Evolutionary conservation across 2,888 invertebrate genomes (phyloP).

Genomic region (Caenorhabditis imperialis): DNA sequence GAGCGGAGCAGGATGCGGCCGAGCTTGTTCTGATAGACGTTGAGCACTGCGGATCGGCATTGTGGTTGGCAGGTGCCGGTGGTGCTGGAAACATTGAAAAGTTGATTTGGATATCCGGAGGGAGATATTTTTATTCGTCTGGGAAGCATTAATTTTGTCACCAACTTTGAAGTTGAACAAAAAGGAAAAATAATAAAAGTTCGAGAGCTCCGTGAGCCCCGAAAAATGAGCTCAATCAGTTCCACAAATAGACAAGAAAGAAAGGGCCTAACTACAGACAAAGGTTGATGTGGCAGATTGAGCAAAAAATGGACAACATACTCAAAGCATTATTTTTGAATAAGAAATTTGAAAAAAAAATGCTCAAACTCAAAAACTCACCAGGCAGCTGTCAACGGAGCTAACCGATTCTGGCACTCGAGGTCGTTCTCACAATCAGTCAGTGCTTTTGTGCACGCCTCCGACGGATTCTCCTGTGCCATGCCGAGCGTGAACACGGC

Average conservation of each 20-base stretch:
- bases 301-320: neutral
- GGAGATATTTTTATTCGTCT: no score
- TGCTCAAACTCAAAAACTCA: conserved; percentile 34
- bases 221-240: no score
- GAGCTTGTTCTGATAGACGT: conserved; percentile 76
- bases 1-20: conserved; percentile 64
- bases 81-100: conserved; percentile 74
- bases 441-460: conserved; percentile 70
- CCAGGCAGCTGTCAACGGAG: conserved; percentile 77
- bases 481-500: conserved; percentile 11
- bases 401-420: conserved; percentile 76
- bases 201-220: no score
- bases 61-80: conserved; percentile 77
- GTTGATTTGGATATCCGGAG: no score
- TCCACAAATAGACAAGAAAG: no score
- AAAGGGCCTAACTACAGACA: no score
- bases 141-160: no score
- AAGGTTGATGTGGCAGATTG: neutral
- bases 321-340: neutral
- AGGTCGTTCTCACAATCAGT: conserved; percentile 75
- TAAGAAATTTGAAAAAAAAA: no score
- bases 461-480: conserved; percentile 56
- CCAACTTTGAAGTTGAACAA: no score
- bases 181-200: no score
- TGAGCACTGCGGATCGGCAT: conserved; percentile 75